phyloP scores from a whole-genome alignment of 2,797 vertebrate genomes.

The Enteromius argenteus region DNA sequence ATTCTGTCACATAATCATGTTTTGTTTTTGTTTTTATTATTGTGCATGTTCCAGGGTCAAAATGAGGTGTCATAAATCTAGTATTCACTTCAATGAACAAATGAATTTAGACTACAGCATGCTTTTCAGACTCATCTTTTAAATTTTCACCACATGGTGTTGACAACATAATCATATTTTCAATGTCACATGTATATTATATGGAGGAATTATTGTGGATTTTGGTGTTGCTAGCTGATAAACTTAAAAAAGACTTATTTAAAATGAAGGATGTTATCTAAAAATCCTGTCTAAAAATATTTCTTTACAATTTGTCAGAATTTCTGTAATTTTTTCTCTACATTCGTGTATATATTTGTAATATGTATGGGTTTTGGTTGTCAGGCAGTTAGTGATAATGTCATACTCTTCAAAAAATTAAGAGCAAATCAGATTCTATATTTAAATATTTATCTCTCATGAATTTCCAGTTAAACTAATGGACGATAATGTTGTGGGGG shows the following conservation, averaged over 20 bases:
- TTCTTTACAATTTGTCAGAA: neutral
- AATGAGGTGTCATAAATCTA: neutral
- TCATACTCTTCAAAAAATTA: neutral
- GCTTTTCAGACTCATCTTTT: neutral
- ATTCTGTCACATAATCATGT: neutral
- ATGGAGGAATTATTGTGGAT: neutral
- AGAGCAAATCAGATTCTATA: neutral
- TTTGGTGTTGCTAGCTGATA: neutral
- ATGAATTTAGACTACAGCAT: slow-evolving; percentile 6
- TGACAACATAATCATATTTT: neutral
- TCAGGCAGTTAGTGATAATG: neutral
- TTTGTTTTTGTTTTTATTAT: neutral
- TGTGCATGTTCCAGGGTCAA: neutral
- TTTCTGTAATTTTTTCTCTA: neutral
- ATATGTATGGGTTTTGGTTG: neutral
- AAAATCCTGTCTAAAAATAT: neutral
- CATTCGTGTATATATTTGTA: neutral
- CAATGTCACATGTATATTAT: slow-evolving; percentile 11
- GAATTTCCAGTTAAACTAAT: neutral
- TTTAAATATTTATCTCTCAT: neutral
- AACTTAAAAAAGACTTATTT: no score
- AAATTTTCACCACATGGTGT: neutral
- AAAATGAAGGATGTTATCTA: neutral
- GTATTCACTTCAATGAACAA: neutral
- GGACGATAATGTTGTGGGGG: neutral